These are phyloP conservation scores for Pelecanus crispus DNA, from an alignment of 2,113 vertebrate genomes.

Conservation along the genomic window DNA sequence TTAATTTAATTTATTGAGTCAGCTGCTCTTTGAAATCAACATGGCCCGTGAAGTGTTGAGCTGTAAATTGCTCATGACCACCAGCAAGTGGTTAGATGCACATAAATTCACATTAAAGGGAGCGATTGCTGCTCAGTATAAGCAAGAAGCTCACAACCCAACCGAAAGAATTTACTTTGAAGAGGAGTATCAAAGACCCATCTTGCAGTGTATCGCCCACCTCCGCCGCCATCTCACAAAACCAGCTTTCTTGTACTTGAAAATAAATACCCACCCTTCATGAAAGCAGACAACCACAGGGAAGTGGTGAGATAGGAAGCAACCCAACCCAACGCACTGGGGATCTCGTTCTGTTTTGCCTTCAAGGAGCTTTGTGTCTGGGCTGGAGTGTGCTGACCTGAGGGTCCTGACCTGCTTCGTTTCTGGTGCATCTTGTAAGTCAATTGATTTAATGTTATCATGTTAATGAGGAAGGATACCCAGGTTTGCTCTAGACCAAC, in stretches of 20 bases:
- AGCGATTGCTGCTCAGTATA: neutral
- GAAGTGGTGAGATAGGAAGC: neutral
- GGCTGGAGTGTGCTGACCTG: neutral
- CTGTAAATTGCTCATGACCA: neutral
- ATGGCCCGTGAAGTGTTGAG: fast-evolving
- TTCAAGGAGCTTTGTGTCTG: neutral
- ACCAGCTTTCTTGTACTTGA: neutral
- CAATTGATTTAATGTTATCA: neutral
- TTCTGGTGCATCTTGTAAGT: neutral
- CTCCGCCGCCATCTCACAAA: neutral
- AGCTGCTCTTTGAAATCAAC: neutral
- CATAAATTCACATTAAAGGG: neutral
- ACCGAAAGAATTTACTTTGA: neutral
- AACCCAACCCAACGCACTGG: neutral
- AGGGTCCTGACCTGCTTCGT: neutral
- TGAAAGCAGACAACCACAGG: neutral
- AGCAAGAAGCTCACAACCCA: neutral
- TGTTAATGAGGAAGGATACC: neutral
- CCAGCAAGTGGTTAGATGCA: neutral
- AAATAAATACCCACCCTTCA: neutral
- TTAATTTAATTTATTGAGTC: neutral
- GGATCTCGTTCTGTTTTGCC: neutral
- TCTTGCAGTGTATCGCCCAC: neutral
- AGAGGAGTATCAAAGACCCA: neutral
- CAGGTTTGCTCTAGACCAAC: neutral